Evolutionary conservation across 2,113 vertebrate genomes (phyloP).

Genomic region (Vimba vimba): DNA sequence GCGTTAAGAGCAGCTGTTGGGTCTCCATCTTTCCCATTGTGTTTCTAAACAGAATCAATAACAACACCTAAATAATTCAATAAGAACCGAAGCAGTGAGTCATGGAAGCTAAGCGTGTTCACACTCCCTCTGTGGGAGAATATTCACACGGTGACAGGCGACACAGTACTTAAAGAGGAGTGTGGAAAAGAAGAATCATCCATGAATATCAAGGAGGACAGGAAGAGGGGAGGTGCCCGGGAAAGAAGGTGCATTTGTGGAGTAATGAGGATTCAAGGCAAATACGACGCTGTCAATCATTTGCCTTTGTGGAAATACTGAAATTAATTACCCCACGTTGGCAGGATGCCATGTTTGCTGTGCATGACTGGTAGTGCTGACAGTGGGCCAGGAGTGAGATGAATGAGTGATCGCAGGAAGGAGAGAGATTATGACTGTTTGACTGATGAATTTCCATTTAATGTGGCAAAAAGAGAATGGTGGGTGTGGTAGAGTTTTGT

Average conservation of each 20-base stretch:
- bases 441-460: constrained; percentile 27
- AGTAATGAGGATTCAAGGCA: constrained; percentile 35
- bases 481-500: background rate
- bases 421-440: constrained; percentile 24
- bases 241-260: constrained; percentile 23
- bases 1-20: background rate
- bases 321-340: constrained; percentile 40
- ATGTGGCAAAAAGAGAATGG: constrained; percentile 18
- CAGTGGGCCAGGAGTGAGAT: constrained; percentile 46
- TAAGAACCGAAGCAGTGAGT: background rate
- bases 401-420: constrained; percentile 42
- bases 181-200: background rate
- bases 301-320: constrained; percentile 43
- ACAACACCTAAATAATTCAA: background rate
- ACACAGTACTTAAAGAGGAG: background rate
- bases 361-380: constrained; percentile 52
- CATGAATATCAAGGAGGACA: constrained; percentile 2
- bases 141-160: background rate
- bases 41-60: constrained; percentile 15
- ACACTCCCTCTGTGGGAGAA: background rate
- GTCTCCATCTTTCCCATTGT: background rate
- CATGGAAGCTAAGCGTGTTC: background rate
- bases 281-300: constrained; percentile 54
- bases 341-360: constrained; percentile 42
- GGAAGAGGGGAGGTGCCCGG: background rate